These are phyloP conservation scores for Pseudotriccus pelzelni DNA, from an alignment of 2,797 vertebrate genomes.

Conservation along the genomic window DNA sequence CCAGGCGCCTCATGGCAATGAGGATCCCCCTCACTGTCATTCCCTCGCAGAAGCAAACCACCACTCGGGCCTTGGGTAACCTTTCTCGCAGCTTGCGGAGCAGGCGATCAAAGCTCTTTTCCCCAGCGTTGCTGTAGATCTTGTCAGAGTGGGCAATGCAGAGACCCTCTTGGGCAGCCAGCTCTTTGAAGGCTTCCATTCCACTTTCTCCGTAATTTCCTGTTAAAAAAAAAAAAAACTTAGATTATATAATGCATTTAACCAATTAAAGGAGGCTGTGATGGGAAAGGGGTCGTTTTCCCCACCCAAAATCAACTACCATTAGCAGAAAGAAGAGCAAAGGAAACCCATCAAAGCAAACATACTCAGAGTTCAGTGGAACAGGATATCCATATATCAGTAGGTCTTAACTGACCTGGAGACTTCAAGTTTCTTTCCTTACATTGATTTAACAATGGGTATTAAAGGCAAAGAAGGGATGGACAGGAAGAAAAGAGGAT, in stretches of 20 bases:
- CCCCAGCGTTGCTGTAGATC: conserved; percentile 98
- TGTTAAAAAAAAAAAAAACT: conserved; percentile 37
- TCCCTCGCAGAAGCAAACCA: conserved; percentile 97
- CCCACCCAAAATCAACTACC: neutral
- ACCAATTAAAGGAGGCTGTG: neutral
- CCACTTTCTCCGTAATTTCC: conserved; percentile 98
- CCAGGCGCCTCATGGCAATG: conserved; percentile 93
- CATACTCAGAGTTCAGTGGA: neutral
- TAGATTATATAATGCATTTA: neutral
- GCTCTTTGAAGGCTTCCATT: conserved; percentile 98
- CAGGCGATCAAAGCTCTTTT: conserved; percentile 94
- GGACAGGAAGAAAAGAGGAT: neutral
- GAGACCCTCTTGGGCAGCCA: conserved; percentile 92
- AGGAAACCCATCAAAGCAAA: neutral
- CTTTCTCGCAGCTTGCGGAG: conserved; percentile 92
- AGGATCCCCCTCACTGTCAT: conserved; percentile 97
- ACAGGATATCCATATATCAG: neutral
- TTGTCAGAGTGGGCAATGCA: conserved; percentile 98
- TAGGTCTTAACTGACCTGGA: neutral
- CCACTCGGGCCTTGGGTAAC: conserved; percentile 94
- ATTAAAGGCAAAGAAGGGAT: neutral
- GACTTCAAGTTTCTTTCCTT: neutral
- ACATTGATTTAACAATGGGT: neutral
- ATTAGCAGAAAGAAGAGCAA: neutral
- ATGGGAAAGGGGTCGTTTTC: neutral